phyloP scores from a whole-genome alignment of 2,113 vertebrate species.

The Ciconia boyciana region DNA sequence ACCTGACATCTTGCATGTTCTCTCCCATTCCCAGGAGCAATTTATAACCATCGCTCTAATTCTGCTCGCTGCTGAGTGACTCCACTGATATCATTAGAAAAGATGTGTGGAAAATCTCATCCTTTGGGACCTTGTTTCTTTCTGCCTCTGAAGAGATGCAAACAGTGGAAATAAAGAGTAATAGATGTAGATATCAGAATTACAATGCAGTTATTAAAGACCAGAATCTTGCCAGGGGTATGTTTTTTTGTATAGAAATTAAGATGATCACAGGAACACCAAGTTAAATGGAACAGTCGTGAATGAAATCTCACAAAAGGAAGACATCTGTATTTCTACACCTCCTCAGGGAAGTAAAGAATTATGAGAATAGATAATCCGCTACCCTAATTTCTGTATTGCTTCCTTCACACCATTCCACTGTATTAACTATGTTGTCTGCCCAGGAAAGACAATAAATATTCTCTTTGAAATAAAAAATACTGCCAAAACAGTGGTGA shows the following conservation, averaged over 20 bases:
- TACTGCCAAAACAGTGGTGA: neutral
- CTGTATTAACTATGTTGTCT: neutral
- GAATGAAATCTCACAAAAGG: neutral
- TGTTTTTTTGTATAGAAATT: neutral
- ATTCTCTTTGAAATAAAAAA: neutral
- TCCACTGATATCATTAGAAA: neutral
- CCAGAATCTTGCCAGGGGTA: neutral
- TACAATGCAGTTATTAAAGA: neutral
- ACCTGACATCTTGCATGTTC: neutral
- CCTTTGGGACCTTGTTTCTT: neutral
- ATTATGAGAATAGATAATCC: neutral
- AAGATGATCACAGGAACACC: neutral
- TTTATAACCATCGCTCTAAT: neutral
- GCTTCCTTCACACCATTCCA: neutral
- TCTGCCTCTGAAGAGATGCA: neutral
- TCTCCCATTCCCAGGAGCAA: neutral
- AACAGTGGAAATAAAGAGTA: conserved; percentile 1
- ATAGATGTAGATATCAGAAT: neutral
- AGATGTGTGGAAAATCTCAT: neutral
- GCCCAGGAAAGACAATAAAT: neutral
- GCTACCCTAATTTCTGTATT: neutral
- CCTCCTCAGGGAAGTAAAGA: neutral
- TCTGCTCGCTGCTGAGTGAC: neutral
- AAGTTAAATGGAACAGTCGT: neutral
- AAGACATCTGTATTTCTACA: neutral